Evolutionary conservation across 2,888 invertebrate species (phyloP).

Genomic region (Metopia argyrocephala): DNA sequence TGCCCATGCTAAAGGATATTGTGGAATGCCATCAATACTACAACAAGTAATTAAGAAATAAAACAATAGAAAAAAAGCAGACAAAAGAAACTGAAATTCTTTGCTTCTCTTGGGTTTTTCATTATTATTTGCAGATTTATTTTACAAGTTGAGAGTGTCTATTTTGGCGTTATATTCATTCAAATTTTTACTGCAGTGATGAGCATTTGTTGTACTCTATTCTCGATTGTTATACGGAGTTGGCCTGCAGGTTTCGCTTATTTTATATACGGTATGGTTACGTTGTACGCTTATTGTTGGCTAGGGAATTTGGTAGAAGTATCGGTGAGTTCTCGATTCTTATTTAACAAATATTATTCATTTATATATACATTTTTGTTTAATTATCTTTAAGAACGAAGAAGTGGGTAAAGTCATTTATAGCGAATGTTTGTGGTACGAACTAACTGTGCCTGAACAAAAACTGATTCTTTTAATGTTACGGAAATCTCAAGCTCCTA

Average conservation of each 20-base stretch:
- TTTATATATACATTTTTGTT: background rate
- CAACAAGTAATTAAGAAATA: slow-evolving; percentile 59
- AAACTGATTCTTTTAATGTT: slow-evolving; percentile 68
- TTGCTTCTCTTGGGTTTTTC: too few relatives aligned
- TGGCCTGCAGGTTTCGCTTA: slow-evolving; percentile 71
- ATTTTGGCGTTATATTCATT: slow-evolving; percentile 67
- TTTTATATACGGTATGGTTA: slow-evolving; percentile 58
- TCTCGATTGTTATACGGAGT: slow-evolving; percentile 66
- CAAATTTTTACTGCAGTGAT: slow-evolving; percentile 65
- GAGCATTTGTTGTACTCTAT: slow-evolving; percentile 67
- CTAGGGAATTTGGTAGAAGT: slow-evolving; percentile 70
- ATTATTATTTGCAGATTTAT: too few relatives aligned
- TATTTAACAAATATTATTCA: background rate
- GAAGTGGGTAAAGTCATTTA: slow-evolving; percentile 18
- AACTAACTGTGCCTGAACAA: slow-evolving; percentile 64
- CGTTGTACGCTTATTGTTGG: slow-evolving; percentile 70
- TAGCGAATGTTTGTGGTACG: slow-evolving; percentile 67
- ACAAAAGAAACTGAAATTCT: too few relatives aligned
- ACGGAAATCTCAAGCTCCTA: slow-evolving; percentile 66
- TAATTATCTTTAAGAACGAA: slow-evolving; percentile 31
- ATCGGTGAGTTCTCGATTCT: slow-evolving; percentile 61
- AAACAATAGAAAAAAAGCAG: too few relatives aligned
- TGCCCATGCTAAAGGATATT: slow-evolving; percentile 63
- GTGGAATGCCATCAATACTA: slow-evolving; percentile 71
- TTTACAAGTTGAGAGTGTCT: slow-evolving; percentile 61